A percentile compares a stretch with the other conserved stretches of the same genome.
Evolutionary conservation across 2,797 vertebrate genomes (phyloP).

Genomic region (Molossus alvarezi): DNA sequence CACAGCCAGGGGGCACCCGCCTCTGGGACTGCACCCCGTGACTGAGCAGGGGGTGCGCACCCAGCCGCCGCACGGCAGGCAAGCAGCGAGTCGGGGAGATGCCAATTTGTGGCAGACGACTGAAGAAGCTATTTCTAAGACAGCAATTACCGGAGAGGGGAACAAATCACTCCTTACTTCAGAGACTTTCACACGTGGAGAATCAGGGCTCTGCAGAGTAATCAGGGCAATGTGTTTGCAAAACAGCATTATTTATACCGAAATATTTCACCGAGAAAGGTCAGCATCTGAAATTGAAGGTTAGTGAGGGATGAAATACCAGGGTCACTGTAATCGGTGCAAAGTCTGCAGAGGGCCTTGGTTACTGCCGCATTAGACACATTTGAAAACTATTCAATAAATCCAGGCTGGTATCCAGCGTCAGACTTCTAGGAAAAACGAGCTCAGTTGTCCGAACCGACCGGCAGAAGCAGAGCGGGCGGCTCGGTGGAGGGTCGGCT

Average conservation of each 20-base stretch:
- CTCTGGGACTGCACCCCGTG: background rate
- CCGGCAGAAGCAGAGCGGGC: background rate
- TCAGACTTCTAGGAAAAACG: constrained; percentile 16
- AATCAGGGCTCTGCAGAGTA: constrained; percentile 88
- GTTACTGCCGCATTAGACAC: constrained; percentile 74
- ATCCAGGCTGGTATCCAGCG: background rate
- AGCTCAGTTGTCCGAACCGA: background rate
- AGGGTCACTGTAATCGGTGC: constrained; percentile 45
- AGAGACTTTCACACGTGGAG: constrained; percentile 89
- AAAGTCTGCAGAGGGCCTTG: constrained; percentile 62
- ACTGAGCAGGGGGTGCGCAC: background rate
- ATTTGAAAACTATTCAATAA: background rate
- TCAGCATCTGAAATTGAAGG: constrained; percentile 87
- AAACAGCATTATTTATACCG: constrained; percentile 90
- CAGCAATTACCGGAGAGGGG: constrained; percentile 90
- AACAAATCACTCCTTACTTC: constrained; percentile 90
- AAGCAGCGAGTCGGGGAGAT: constrained; percentile 47
- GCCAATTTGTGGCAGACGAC: constrained; percentile 85
- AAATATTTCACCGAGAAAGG: constrained; percentile 88
- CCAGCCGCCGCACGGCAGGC: constrained; percentile 65
- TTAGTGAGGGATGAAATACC: constrained; percentile 83
- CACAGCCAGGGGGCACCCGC: background rate
- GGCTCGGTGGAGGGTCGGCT: fast-evolving
- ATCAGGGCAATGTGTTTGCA: constrained; percentile 89
- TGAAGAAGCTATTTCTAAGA: constrained; percentile 90